phyloP scores from a whole-genome alignment of 2,113 vertebrate genomes.

The Poeciliopsis turrubarensis region DNA sequence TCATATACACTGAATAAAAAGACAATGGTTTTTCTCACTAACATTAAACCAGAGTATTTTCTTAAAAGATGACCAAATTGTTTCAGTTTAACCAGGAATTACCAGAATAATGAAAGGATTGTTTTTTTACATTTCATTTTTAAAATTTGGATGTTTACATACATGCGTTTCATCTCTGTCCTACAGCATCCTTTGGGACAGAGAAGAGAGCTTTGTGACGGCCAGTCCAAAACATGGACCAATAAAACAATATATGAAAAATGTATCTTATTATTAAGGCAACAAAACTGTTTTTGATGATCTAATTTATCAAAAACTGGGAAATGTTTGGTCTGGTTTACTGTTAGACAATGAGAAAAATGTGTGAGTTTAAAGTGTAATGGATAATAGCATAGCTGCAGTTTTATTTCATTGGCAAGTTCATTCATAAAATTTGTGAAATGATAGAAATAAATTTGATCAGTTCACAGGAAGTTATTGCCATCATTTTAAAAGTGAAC shows the following conservation, averaged over 20 bases:
- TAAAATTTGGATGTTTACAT: not conserved
- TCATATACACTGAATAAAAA: not conserved
- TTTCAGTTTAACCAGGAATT: not conserved
- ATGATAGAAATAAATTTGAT: slow-evolving; percentile 27
- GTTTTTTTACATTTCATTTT: not conserved
- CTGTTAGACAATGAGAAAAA: too few relatives aligned
- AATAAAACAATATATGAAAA: not conserved
- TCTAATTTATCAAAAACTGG: too few relatives aligned
- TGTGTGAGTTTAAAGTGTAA: not conserved
- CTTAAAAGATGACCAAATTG: not conserved
- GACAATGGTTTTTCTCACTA: not conserved
- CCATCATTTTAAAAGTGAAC: not conserved
- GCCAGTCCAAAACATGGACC: not conserved
- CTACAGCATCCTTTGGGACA: not conserved
- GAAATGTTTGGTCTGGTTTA: too few relatives aligned
- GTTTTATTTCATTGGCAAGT: slow-evolving; percentile 37
- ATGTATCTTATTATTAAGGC: not conserved
- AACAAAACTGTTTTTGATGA: not conserved
- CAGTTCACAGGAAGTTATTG: not conserved
- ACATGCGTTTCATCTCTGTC: not conserved
- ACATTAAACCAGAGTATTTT: not conserved
- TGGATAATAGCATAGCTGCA: slow-evolving; percentile 20
- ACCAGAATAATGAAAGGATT: not conserved
- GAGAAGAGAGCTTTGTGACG: not conserved
- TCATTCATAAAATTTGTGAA: slow-evolving; percentile 21